Percentiles rank a stretch among this genome's conserved stretches.
These are phyloP conservation scores for Melanotaenia boesemani DNA, from an alignment of 2,797 vertebrate species.

Conservation along the genomic window DNA sequence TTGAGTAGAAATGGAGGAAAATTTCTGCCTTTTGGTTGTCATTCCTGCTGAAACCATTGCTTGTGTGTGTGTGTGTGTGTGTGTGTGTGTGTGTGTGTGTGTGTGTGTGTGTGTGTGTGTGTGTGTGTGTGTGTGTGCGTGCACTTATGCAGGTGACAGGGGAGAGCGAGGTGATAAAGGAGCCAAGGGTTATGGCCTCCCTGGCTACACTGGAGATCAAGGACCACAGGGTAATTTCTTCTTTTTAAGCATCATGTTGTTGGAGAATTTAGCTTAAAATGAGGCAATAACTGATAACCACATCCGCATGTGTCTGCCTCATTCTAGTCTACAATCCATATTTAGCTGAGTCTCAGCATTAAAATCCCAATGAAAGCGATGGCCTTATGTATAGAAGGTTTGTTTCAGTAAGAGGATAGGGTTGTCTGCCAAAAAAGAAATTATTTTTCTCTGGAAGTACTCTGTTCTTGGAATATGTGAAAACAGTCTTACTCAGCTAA, in stretches of 20 bases:
- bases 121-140: no score
- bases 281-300: constrained; percentile 3
- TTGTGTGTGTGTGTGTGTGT: background rate
- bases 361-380: constrained; percentile 11
- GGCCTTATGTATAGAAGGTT: background rate
- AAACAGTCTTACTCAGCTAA: constrained; percentile 41
- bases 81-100: no score
- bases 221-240: constrained; percentile 74
- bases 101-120: no score
- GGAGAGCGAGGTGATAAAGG: constrained; percentile 81
- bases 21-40: constrained; percentile 19
- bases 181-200: constrained; percentile 72
- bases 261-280: constrained; percentile 26
- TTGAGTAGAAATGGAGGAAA: constrained; percentile 18
- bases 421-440: constrained; percentile 40
- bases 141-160: constrained; percentile 69
- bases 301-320: constrained; percentile 27
- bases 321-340: constrained; percentile 16
- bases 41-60: constrained; percentile 13
- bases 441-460: constrained; percentile 30
- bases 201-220: constrained; percentile 76
- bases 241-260: background rate
- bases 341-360: constrained; percentile 21
- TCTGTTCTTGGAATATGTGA: constrained; percentile 22
- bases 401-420: constrained; percentile 15